Percentiles rank a stretch among this genome's conserved stretches.
phyloP scores from a whole-genome alignment of 2,113 vertebrate species.

The Vulpes vulpes region DNA sequence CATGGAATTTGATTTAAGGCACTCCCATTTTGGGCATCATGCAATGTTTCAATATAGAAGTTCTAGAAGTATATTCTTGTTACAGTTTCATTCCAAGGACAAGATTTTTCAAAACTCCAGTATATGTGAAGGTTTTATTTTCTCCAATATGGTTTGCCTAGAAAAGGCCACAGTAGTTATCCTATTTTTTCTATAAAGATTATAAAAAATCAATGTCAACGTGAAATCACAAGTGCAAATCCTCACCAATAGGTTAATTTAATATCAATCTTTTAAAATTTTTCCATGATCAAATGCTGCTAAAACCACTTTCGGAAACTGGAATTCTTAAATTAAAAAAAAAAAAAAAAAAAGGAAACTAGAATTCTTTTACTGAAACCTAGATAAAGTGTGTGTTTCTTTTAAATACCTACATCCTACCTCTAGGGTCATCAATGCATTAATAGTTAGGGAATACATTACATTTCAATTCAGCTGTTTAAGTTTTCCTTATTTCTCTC shows the following conservation, averaged over 20 bases:
- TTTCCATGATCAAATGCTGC: background rate
- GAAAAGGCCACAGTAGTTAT: background rate
- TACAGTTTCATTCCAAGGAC: conserved; percentile 6
- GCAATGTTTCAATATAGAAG: background rate
- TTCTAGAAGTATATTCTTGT: conserved; percentile 17
- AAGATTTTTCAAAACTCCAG: background rate
- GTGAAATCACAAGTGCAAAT: background rate
- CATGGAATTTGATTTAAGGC: background rate
- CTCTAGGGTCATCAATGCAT: background rate
- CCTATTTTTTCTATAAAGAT: background rate
- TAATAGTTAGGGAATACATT: background rate
- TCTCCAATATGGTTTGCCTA: background rate
- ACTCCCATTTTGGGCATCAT: background rate
- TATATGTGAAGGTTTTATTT: background rate
- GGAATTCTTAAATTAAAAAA: background rate
- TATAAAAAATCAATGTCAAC: background rate
- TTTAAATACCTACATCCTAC: background rate
- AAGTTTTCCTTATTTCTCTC: background rate
- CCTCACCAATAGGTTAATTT: background rate
- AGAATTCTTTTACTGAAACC: background rate
- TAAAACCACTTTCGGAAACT: background rate
- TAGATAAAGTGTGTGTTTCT: background rate
- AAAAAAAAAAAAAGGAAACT: background rate
- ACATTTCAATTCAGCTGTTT: background rate
- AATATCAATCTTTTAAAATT: background rate